Conservation (phyloP, 2,888 invertebrate species). For the Agrochola macilenta region DNA sequence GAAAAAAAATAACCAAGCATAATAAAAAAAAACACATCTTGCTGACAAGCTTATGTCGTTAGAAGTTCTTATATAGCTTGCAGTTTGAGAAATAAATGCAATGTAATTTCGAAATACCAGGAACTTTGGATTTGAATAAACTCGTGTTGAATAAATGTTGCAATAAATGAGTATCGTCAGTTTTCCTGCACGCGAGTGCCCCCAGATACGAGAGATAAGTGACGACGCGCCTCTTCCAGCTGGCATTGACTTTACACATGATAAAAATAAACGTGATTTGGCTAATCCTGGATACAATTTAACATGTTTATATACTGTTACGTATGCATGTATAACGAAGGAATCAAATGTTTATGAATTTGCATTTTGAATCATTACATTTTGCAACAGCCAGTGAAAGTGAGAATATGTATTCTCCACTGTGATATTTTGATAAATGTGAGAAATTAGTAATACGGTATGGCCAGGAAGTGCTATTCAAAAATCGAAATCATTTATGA, state of each 20-base stretch:
- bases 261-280: slow-evolving; percentile 84
- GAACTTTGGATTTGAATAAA: slow-evolving; percentile 4
- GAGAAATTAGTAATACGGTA: background rate
- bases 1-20: background rate
- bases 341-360: slow-evolving; percentile 19
- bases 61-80: background rate
- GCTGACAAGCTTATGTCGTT: background rate
- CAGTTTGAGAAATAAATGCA: background rate
- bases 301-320: slow-evolving; percentile 71
- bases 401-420: background rate
- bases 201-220: slow-evolving; percentile 69
- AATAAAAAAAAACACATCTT: background rate
- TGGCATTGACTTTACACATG: slow-evolving; percentile 82
- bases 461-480: background rate
- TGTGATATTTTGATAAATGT: background rate
- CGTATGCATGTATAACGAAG: slow-evolving; percentile 59
- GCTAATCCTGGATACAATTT: slow-evolving; percentile 75
- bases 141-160: slow-evolving; percentile 30
- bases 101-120: background rate
- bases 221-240: slow-evolving; percentile 71
- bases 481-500: slow-evolving; percentile 29
- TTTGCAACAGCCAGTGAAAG: slow-evolving; percentile 35
- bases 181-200: slow-evolving; percentile 40
- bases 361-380: slow-evolving; percentile 27
- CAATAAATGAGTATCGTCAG: slow-evolving; percentile 58